Evolutionary conservation across 64 coral and sea anemone genomes (phyloP).

Genomic region (Hydrozoanthus tunicans): DNA sequence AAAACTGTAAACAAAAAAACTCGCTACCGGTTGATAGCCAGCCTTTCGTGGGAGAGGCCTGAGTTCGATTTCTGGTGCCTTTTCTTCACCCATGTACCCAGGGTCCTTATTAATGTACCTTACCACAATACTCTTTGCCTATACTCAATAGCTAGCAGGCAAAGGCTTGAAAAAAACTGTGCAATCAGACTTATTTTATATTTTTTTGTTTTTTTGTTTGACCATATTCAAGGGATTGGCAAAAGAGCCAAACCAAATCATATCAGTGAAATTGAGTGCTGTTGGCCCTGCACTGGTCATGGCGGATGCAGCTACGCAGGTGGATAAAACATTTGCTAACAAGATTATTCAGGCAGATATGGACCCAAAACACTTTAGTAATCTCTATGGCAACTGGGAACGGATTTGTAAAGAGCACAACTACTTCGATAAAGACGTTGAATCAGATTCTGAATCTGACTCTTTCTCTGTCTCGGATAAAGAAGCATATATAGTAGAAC

Average conservation of each 20-base stretch:
- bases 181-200: neutral
- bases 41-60: no score
- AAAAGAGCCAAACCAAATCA: conserved; percentile 12
- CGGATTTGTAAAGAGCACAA: conserved; percentile 24
- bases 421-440: neutral
- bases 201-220: neutral
- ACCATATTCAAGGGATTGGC: conserved; percentile 3
- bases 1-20: no score
- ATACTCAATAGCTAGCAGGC: neutral
- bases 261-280: neutral
- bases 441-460: neutral
- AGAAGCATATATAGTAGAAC: neutral
- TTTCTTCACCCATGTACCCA: no score
- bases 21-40: no score
- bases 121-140: neutral
- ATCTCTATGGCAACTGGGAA: conserved; percentile 25
- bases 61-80: no score
- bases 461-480: no score
- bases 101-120: no score
- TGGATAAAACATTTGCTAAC: neutral
- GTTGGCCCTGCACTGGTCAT: neutral
- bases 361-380: conserved; percentile 5
- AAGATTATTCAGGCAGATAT: conserved; percentile 10
- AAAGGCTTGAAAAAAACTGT: neutral
- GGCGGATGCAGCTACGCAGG: conserved; percentile 11